Percentiles rank a stretch among this genome's conserved stretches.
phyloP scores from a whole-genome alignment of 2,888 invertebrate species.

The Zhuqinia jingwanae region DNA sequence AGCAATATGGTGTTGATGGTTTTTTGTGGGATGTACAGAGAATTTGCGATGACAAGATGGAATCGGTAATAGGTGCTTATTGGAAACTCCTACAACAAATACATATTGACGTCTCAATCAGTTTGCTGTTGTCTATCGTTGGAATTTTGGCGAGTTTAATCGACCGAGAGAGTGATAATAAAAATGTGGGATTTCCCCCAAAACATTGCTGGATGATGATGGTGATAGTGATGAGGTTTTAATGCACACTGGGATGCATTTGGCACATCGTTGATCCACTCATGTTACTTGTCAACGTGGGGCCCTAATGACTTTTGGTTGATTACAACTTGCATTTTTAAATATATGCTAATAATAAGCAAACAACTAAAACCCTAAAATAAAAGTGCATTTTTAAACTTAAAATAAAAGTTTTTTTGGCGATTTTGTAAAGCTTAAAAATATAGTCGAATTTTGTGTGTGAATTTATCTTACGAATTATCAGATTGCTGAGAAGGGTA shows the following conservation, averaged over 20 bases:
- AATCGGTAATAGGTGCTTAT: neutral
- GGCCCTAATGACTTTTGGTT: too few species aligned
- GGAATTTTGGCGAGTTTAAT: neutral
- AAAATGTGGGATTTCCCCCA: too few species aligned
- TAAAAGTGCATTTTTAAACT: too few species aligned
- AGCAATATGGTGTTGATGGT: too few species aligned
- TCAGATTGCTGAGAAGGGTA: slow-evolving; percentile 83
- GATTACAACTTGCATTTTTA: too few species aligned
- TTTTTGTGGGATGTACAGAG: too few species aligned
- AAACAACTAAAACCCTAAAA: too few species aligned
- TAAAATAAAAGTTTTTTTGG: too few species aligned
- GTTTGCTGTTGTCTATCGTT: neutral
- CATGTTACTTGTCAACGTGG: too few species aligned
- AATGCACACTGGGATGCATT: neutral
- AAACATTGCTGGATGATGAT: neutral
- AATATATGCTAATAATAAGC: too few species aligned
- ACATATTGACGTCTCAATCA: slow-evolving; percentile 14
- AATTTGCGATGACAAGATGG: neutral
- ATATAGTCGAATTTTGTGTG: too few species aligned
- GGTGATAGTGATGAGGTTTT: neutral
- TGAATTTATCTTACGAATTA: slow-evolving; percentile 82
- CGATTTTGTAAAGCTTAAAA: too few species aligned
- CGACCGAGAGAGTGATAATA: slow-evolving; percentile 11
- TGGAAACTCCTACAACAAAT: neutral
- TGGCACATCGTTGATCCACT: neutral